Percentiles rank a stretch among this genome's conserved stretches.
Evolutionary conservation across 2,113 vertebrate genomes (phyloP).

Genomic region (Noturus placidus): DNA sequence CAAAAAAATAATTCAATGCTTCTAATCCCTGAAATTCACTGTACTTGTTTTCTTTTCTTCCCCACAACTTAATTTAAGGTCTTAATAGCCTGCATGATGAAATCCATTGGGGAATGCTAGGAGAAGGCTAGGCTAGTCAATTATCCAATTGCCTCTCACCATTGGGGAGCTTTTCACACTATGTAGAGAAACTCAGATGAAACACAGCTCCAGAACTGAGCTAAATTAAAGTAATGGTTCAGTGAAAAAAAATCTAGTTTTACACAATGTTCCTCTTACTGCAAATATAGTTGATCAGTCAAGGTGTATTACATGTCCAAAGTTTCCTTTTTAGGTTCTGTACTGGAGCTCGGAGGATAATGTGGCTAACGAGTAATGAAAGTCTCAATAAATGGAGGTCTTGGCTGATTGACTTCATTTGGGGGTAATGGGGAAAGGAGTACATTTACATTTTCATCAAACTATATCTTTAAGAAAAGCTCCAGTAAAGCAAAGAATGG

Average conservation of each 20-base stretch:
- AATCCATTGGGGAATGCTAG: slow-evolving; percentile 33
- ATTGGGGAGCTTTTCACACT: slow-evolving; percentile 34
- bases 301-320: slow-evolving; percentile 5
- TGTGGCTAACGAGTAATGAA: neutral
- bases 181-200: slow-evolving; percentile 1
- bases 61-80: slow-evolving; percentile 45
- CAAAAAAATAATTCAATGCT: slow-evolving; percentile 11
- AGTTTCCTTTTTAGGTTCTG: neutral
- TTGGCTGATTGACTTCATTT: neutral
- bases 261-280: slow-evolving; percentile 15
- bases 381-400: neutral
- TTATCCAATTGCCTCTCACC: slow-evolving; percentile 45
- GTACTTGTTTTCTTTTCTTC: neutral
- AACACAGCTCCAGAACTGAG: slow-evolving; percentile 9
- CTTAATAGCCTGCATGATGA: slow-evolving; percentile 40
- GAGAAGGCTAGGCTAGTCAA: slow-evolving; percentile 46
- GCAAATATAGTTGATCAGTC: slow-evolving; percentile 13
- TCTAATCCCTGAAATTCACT: slow-evolving; percentile 16
- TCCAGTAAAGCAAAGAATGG: neutral
- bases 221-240: slow-evolving; percentile 12
- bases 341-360: neutral
- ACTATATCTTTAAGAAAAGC: neutral
- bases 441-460: neutral
- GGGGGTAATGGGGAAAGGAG: neutral
- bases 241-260: slow-evolving; percentile 20